Evolutionary conservation across 2,888 invertebrate species (phyloP).

Genomic region (Aleiodes alternator): DNA sequence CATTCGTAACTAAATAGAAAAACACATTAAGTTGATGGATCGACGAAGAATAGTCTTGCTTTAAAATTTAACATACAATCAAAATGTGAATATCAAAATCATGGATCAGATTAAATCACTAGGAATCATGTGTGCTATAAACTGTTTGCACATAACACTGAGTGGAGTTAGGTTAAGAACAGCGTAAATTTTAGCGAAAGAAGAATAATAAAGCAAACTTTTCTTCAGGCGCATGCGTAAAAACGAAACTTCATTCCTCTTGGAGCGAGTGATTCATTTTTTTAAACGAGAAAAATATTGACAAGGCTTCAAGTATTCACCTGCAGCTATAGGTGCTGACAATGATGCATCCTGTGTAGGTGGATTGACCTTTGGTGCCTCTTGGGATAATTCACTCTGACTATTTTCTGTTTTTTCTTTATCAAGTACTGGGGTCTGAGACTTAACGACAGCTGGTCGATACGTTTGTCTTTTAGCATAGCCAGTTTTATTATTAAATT

Average conservation of each 20-base stretch:
- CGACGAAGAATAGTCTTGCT: neutral
- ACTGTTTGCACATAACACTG: too few species aligned
- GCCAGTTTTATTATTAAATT: conserved; percentile 94
- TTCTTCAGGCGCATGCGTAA: conserved; percentile 1
- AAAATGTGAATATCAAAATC: too few species aligned
- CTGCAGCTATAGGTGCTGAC: neutral
- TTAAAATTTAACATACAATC: conserved; percentile 8
- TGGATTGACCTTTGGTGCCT: neutral
- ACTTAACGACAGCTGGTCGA: conserved; percentile 54
- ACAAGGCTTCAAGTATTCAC: conserved; percentile 1
- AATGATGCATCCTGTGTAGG: conserved; percentile 4
- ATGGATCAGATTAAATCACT: too few species aligned
- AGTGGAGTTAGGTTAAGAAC: neutral
- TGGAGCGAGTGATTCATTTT: neutral
- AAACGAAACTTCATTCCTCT: neutral
- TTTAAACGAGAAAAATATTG: neutral
- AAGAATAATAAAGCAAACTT: conserved; percentile 11
- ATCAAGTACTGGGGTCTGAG: conserved; percentile 14
- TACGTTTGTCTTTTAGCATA: conserved; percentile 80
- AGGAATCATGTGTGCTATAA: too few species aligned
- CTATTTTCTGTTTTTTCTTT: conserved; percentile 26
- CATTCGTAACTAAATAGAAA: conserved; percentile 52
- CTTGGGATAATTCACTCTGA: neutral
- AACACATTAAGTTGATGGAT: conserved; percentile 30
- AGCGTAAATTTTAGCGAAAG: neutral